A percentile compares a stretch with the other conserved stretches of the same genome.
Conservation (phyloP, 2,113 vertebrate species). For the Myxocyprinus asiaticus region DNA sequence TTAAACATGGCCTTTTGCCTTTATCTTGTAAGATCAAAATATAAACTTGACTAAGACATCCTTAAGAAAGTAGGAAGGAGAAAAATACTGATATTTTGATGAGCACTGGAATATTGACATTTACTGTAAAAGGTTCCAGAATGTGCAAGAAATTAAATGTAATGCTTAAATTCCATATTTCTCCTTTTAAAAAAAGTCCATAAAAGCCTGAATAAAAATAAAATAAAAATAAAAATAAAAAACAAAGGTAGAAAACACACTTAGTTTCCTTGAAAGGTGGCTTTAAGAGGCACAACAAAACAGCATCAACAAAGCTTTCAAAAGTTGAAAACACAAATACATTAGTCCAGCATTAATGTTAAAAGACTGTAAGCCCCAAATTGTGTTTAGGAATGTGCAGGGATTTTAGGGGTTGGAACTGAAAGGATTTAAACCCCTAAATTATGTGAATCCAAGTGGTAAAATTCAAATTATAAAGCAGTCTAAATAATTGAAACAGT, state of each 20-base stretch:
- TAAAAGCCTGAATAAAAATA: background rate
- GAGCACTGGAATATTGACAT: background rate
- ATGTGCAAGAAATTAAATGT: background rate
- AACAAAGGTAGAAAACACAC: background rate
- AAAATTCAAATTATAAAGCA: constrained; percentile 16
- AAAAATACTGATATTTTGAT: background rate
- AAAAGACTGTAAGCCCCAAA: background rate
- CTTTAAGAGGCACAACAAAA: background rate
- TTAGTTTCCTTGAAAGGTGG: too few species aligned
- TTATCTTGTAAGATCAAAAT: background rate
- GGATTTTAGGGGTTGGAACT: background rate
- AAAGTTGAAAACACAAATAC: background rate
- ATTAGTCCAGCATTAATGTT: background rate
- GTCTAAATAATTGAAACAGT: background rate
- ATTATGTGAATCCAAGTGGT: background rate
- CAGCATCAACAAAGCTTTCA: background rate
- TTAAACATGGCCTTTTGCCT: background rate
- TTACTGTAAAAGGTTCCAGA: background rate
- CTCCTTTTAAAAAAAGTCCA: background rate
- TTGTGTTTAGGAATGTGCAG: background rate
- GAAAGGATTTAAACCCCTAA: background rate
- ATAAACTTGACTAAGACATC: too few species aligned
- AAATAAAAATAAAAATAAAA: too few species aligned
- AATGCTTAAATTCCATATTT: background rate
- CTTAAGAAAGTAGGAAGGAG: background rate